Conservation (phyloP, 2,888 invertebrate genomes). For the Coelinius sp. region DNA sequence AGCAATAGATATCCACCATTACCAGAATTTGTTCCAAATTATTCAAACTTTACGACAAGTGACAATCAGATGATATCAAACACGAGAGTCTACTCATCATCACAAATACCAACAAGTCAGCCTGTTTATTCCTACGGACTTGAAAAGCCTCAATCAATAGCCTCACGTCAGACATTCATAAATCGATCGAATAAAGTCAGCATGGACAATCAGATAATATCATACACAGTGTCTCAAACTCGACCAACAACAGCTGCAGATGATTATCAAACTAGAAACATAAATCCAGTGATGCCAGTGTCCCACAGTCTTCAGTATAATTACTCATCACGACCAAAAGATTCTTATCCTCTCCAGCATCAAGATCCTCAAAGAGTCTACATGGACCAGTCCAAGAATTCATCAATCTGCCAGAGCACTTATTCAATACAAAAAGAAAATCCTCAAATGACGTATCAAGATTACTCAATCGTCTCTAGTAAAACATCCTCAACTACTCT, state of each 20-base stretch:
- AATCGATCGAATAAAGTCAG: not conserved
- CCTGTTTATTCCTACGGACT: not conserved
- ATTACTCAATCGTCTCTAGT: slow-evolving; percentile 27
- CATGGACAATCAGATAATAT: slow-evolving; percentile 3
- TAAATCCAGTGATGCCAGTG: slow-evolving; percentile 42
- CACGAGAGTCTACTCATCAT: slow-evolving; percentile 25
- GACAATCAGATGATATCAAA: slow-evolving; percentile 33
- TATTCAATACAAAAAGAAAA: slow-evolving; percentile 44
- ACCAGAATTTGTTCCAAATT: slow-evolving; percentile 57
- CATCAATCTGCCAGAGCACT: slow-evolving; percentile 26
- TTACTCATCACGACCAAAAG: slow-evolving; percentile 51
- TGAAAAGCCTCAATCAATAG: not conserved
- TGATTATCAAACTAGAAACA: slow-evolving; percentile 10
- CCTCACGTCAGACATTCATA: not conserved
- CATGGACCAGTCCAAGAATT: slow-evolving; percentile 39
- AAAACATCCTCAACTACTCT: slow-evolving; percentile 36
- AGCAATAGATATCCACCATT: slow-evolving; percentile 50
- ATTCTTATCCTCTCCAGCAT: slow-evolving; percentile 47
- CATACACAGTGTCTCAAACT: not conserved
- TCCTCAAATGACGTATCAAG: slow-evolving; percentile 40
- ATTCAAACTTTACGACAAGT: slow-evolving; percentile 46
- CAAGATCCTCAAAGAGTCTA: slow-evolving; percentile 48
- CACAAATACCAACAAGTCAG: slow-evolving; percentile 21
- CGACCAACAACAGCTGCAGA: not conserved
- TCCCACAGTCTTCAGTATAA: slow-evolving; percentile 53